These are phyloP conservation scores for Brachyhypopomus gauderio DNA, from an alignment of 2,113 vertebrate genomes.

Conservation along the genomic window DNA sequence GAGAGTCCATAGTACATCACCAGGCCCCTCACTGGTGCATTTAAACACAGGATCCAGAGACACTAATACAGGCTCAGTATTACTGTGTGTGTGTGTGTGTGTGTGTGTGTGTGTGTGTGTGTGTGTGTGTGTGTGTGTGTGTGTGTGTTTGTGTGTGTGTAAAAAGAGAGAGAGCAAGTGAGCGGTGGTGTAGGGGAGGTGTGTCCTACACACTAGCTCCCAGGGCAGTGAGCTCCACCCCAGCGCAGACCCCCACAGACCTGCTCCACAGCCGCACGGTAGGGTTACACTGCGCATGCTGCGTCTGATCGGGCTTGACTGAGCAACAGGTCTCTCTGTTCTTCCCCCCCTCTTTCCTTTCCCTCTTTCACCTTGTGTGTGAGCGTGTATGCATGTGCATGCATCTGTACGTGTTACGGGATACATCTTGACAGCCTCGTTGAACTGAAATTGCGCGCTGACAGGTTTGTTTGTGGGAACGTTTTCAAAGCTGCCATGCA, in stretches of 20 bases:
- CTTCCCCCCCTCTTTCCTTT: no score
- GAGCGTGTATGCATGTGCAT: neutral
- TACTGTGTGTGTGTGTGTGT: neutral
- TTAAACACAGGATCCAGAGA: neutral
- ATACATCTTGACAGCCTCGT: neutral
- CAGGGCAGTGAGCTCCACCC: constrained; percentile 53
- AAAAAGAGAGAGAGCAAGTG: constrained; percentile 28
- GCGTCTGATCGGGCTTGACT: constrained; percentile 21
- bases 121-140: neutral
- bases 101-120: constrained; percentile 5
- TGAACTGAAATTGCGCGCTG: constrained; percentile 16
- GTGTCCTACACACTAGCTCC: constrained; percentile 54
- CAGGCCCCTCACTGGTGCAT: neutral
- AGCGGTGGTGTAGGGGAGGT: constrained; percentile 53
- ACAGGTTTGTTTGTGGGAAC: constrained; percentile 14
- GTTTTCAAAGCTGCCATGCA: constrained; percentile 12
- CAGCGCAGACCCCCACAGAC: constrained; percentile 56
- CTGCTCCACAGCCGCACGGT: constrained; percentile 58
- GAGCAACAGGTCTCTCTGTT: constrained; percentile 10
- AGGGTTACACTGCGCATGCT: constrained; percentile 53
- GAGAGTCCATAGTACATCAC: constrained; percentile 13
- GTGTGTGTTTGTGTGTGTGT: constrained; percentile 5
- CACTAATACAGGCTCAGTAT: neutral
- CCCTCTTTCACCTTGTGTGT: constrained; percentile 18
- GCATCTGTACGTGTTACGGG: constrained; percentile 47